Evolutionary conservation across 2,888 invertebrate genomes (phyloP), one percentile per base, ranked within the genome.

Genomic region (Rhingia campestris): DNA sequence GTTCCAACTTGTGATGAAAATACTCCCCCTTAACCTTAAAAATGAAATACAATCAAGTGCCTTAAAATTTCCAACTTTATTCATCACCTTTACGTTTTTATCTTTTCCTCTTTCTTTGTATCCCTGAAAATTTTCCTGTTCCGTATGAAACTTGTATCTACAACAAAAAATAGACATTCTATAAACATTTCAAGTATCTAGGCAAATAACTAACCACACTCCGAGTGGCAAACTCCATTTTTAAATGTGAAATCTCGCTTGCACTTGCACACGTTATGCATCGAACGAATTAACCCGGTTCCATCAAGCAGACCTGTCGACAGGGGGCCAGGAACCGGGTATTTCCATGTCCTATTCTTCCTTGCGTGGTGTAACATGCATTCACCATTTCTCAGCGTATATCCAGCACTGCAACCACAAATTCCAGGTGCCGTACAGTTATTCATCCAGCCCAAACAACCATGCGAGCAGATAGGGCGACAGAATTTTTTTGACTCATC

Each of bases 401-500:
- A 93, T 6, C 93, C 93, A 10, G 87, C 85, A 37, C 89, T 86
- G 74, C 93, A 93, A 58, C 90, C 88, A 84, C 92, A 92, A 1
- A 87, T 86, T 80, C 92, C 89, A 0, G 92, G 92, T 72, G 88
- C 86, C 84, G 92, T 87, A 82, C 91, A 91, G 77, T 91, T 90
- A 66, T 90, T 90, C 7, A 81, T 86, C 79, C 87, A 88, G 14
- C 75, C 86, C 14, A 86, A 88, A 47, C 90, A 90, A 0, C 89
- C 89, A 5, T 75, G 88, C 35, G 90, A 91, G 87, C 95, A 95
- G 32, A 91, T 90, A 0, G 95, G 95, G 0, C 93, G 87, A 86
- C 95, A 95, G 88, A 92, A 94, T 86, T 92, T 93, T 32, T 93
- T 92, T 1, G 93, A 92, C 0, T 91, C 89, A 85, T 94, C 94